Conservation (phyloP, 2,888 invertebrate genomes). For the Smittia sp. region DNA sequence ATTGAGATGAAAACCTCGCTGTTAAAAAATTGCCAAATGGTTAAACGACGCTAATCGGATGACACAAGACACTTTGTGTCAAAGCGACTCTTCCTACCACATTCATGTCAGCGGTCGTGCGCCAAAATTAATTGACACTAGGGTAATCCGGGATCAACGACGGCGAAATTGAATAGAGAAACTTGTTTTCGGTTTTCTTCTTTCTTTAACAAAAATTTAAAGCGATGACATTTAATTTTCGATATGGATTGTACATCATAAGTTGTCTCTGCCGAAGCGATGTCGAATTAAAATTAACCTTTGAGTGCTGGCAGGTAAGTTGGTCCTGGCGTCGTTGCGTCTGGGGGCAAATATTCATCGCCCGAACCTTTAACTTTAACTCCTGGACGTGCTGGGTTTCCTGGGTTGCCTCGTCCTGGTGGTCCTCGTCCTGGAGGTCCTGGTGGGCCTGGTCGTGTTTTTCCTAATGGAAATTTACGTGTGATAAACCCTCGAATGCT, state of each 20-base stretch:
- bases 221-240: not conserved
- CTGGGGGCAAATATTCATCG: not conserved
- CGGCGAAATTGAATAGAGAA: not conserved
- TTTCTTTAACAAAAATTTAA: not conserved
- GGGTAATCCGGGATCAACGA: not conserved
- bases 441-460: no score
- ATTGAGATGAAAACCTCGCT: no score
- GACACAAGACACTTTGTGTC: no score
- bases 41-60: no score
- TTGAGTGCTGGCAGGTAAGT: not conserved
- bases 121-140: not conserved
- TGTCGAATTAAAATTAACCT: not conserved
- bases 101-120: no score
- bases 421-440: not conserved
- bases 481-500: no score
- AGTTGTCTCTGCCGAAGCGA: not conserved
- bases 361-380: not conserved
- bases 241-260: not conserved
- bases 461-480: no score
- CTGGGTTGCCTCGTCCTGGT: no score
- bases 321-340: not conserved
- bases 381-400: not conserved
- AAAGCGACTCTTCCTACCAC: no score
- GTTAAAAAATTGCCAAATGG: no score
- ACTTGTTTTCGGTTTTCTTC: not conserved